Conservation (phyloP, 1,140 invertebrate species). For the Psilanteris sp. region DNA sequence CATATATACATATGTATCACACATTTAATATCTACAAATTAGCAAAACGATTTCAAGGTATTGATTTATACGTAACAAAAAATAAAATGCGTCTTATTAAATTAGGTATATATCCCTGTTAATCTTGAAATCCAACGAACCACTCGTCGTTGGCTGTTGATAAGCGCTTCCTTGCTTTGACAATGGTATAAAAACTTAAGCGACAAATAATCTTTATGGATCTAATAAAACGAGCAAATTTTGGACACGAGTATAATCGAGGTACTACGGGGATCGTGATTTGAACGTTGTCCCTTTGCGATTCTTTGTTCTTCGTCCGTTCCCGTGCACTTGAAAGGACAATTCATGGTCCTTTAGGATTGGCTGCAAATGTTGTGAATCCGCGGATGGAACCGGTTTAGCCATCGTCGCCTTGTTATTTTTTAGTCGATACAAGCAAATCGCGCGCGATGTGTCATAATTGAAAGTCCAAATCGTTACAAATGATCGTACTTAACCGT, state of each 20-base stretch:
- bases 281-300: conserved; percentile 15
- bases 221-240: conserved; percentile 3
- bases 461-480: conserved; percentile 48
- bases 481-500: conserved; percentile 37
- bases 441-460: conserved; percentile 58
- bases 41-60: too few species aligned
- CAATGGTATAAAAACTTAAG: too few species aligned
- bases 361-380: conserved; percentile 26
- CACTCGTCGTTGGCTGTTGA: too few species aligned
- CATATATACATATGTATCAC: too few species aligned
- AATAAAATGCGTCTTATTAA: too few species aligned
- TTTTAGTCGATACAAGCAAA: conserved; percentile 51
- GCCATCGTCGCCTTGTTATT: conserved; percentile 57
- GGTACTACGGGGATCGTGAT: not conserved
- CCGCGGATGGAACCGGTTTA: conserved; percentile 42
- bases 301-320: conserved; percentile 30
- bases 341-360: conserved; percentile 29
- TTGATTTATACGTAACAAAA: too few species aligned
- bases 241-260: not conserved
- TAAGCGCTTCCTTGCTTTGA: too few species aligned
- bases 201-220: too few species aligned
- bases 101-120: too few species aligned
- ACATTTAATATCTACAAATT: too few species aligned
- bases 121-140: too few species aligned
- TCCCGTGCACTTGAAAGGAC: conserved; percentile 22